These are phyloP conservation scores for Galleria mellonella DNA, from an alignment of 1,140 invertebrate genomes.

Conservation along the genomic window DNA sequence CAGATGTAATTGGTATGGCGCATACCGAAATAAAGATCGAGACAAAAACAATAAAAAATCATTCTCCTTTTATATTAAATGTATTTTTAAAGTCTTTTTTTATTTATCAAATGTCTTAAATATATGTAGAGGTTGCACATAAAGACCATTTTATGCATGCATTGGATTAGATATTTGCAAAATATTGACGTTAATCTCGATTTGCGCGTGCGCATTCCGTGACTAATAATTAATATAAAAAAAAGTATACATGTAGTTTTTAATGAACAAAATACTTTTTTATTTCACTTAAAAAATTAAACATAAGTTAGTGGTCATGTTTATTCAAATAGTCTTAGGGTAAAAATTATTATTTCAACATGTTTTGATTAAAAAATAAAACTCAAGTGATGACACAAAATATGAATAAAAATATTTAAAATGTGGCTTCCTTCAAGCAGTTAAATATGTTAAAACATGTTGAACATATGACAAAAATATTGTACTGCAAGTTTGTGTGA, in stretches of 20 bases:
- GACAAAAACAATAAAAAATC: background rate
- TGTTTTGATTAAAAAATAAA: slow-evolving; percentile 21
- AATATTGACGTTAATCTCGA: too few relatives aligned
- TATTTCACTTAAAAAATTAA: background rate
- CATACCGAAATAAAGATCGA: background rate
- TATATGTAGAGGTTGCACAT: too few relatives aligned
- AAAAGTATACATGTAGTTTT: background rate
- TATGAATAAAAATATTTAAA: slow-evolving; percentile 1
- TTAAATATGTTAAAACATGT: slow-evolving; percentile 24
- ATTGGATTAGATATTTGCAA: too few relatives aligned
- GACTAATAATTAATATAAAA: too few relatives aligned
- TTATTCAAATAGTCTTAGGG: slow-evolving; percentile 10
- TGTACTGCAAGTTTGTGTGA: slow-evolving; percentile 28
- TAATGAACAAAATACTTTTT: background rate
- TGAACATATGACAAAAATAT: slow-evolving; percentile 21
- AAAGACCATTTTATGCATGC: too few relatives aligned
- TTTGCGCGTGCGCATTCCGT: too few relatives aligned
- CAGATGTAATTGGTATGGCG: slow-evolving; percentile 1
- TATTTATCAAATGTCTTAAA: too few relatives aligned
- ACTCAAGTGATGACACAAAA: background rate
- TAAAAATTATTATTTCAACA: slow-evolving; percentile 24
- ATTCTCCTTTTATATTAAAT: too few relatives aligned
- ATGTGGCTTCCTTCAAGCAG: slow-evolving; percentile 1
- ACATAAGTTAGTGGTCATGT: background rate
- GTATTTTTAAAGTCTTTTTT: too few relatives aligned